Percentiles rank a stretch among this genome's conserved stretches.
These are phyloP conservation scores for Andrena fulva DNA, from an alignment of 2,888 invertebrate species.

Conservation along the genomic window DNA sequence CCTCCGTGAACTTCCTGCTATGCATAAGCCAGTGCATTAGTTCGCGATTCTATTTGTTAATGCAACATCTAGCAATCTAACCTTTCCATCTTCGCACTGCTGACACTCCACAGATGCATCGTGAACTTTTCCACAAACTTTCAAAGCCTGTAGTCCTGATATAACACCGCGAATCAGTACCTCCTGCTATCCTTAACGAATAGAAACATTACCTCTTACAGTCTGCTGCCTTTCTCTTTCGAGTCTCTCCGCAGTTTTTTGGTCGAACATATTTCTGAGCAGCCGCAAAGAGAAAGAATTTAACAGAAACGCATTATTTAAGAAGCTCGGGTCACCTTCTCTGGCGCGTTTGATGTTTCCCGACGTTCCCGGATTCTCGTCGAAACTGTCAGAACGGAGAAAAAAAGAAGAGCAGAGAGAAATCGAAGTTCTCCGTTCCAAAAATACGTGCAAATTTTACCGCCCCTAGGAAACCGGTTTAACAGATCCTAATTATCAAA, in stretches of 20 bases:
- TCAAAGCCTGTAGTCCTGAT: slow-evolving; percentile 4
- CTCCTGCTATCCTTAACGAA: not conserved
- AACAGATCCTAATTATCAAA: too few species aligned
- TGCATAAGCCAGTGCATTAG: not conserved
- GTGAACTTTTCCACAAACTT: not conserved
- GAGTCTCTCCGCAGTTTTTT: slow-evolving; percentile 26
- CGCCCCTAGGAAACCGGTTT: not conserved
- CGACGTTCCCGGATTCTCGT: not conserved
- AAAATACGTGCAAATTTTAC: too few species aligned
- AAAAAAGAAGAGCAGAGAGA: slow-evolving; percentile 10
- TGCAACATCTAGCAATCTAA: slow-evolving; percentile 8
- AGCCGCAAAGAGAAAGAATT: not conserved
- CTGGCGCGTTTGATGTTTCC: not conserved
- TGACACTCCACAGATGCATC: not conserved
- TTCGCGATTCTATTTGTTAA: not conserved
- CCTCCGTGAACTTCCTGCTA: not conserved
- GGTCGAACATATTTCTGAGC: not conserved
- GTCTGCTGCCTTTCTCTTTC: slow-evolving; percentile 38
- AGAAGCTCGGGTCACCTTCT: not conserved
- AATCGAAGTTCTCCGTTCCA: not conserved
- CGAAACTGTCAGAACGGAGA: not conserved
- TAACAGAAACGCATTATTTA: not conserved
- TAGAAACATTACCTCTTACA: slow-evolving; percentile 25
- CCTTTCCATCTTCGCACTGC: slow-evolving; percentile 11
- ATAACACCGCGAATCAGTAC: not conserved